Percentiles rank a stretch among this genome's conserved stretches.
These are phyloP conservation scores for Platysteira castanea DNA, from an alignment of 2,113 vertebrate genomes.

Conservation along the genomic window DNA sequence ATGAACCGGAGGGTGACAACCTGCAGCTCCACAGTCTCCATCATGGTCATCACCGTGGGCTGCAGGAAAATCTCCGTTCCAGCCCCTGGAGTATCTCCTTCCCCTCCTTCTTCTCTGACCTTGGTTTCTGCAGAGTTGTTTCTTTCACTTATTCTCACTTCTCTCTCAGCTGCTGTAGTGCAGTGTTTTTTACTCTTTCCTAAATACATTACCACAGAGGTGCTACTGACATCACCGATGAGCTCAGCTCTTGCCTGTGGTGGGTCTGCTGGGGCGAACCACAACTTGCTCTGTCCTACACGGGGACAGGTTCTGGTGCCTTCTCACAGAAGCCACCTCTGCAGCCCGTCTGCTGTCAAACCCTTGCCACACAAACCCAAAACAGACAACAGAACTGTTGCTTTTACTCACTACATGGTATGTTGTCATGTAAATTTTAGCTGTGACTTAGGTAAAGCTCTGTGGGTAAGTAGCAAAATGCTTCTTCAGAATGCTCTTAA, in stretches of 20 bases:
- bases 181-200: not conserved
- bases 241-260: fast-evolving
- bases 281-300: not conserved
- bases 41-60: fast-evolving
- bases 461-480: not conserved
- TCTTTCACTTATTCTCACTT: not conserved
- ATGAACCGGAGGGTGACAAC: not conserved
- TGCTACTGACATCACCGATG: fast-evolving
- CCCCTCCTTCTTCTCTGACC: not conserved
- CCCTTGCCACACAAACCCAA: not conserved
- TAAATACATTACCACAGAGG: not conserved
- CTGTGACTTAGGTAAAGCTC: not conserved
- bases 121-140: not conserved
- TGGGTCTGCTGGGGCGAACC: fast-evolving
- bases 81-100: not conserved
- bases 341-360: not conserved
- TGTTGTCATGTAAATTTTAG: not conserved
- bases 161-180: not conserved
- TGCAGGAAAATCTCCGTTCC: not conserved
- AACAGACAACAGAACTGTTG: not conserved
- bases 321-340: not conserved
- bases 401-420: not conserved
- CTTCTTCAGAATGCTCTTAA: constrained; percentile 3
- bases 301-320: not conserved
- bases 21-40: not conserved